Evolutionary conservation across 2,888 invertebrate species (phyloP).

Genomic region (Geotrupes spiniger): DNA sequence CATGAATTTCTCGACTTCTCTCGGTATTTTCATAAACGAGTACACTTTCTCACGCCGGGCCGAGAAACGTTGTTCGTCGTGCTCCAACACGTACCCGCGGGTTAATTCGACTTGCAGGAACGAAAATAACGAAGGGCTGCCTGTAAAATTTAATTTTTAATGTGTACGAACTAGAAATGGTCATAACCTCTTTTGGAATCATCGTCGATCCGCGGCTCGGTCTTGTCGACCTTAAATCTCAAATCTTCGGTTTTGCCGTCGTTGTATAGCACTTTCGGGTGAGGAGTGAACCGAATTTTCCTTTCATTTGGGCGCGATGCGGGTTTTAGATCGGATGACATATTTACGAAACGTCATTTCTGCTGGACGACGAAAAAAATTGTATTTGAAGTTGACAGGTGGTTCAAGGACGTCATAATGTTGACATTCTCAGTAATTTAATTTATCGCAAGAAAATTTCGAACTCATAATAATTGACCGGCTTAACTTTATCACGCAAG

Average conservation of each 20-base stretch:
- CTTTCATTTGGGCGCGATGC: conserved; percentile 38
- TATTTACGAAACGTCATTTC: conserved; percentile 13
- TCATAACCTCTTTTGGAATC: conserved; percentile 38
- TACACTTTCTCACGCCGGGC: conserved; percentile 94
- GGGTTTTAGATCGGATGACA: conserved; percentile 25
- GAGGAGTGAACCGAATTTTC: conserved; percentile 52
- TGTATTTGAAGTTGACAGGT: too few relatives aligned
- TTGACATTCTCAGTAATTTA: too few relatives aligned
- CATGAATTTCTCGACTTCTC: conserved; percentile 90
- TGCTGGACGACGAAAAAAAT: conserved; percentile 15
- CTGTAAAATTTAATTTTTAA: conserved; percentile 32
- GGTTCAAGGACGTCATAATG: too few relatives aligned
- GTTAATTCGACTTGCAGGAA: conserved; percentile 87
- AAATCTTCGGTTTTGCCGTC: conserved; percentile 48
- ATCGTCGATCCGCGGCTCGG: conserved; percentile 32
- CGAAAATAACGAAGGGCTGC: conserved; percentile 53
- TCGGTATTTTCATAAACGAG: conserved; percentile 93
- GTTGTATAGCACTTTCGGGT: conserved; percentile 46
- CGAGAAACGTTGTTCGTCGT: conserved; percentile 92
- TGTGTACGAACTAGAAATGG: conserved; percentile 2
- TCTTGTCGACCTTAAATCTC: conserved; percentile 36
- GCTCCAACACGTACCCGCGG: conserved; percentile 88
- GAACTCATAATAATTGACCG: too few relatives aligned
- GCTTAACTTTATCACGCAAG: too few relatives aligned
- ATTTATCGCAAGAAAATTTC: too few relatives aligned